A percentile compares a stretch with the other conserved stretches of the same genome.
Evolutionary conservation across 2,888 invertebrate species (phyloP).

Genomic region (Drosophila histrio): DNA sequence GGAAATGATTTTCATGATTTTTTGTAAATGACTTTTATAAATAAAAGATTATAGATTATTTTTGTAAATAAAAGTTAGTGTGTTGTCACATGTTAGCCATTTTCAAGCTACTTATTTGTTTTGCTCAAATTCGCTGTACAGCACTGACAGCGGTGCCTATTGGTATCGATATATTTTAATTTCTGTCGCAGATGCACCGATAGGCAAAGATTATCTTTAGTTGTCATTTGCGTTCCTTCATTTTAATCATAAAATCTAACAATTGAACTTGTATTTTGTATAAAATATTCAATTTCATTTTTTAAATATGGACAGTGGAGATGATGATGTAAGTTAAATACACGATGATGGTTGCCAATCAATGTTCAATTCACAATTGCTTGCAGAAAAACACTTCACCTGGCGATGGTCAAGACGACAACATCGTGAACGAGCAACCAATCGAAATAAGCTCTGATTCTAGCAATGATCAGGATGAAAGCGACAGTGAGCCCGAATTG

Average conservation of each 20-base stretch:
- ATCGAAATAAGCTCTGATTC: slow-evolving; percentile 51
- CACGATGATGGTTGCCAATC: no score
- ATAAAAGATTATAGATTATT: no score
- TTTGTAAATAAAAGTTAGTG: no score
- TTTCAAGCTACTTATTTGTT: no score
- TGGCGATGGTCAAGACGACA: slow-evolving; percentile 20
- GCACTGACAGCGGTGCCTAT: no score
- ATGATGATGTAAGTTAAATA: slow-evolving; percentile 24
- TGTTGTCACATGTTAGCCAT: no score
- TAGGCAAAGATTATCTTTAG: slow-evolving; percentile 20
- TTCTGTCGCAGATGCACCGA: not conserved
- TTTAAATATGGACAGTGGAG: slow-evolving; percentile 42
- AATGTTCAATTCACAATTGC: not conserved
- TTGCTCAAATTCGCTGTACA: no score
- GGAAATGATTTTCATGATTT: no score
- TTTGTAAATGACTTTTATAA: no score
- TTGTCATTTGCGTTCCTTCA: slow-evolving; percentile 21
- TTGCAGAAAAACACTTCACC: slow-evolving; percentile 30
- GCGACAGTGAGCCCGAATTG: not conserved
- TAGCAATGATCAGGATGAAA: slow-evolving; percentile 9
- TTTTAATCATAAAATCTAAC: not conserved
- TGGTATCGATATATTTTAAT: slow-evolving; percentile 7
- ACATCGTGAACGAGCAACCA: slow-evolving; percentile 40
- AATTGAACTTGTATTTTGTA: not conserved
- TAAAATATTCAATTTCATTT: not conserved